These are phyloP conservation scores for Diplolepis rosae DNA, from an alignment of 2,888 invertebrate genomes.

Conservation along the genomic window DNA sequence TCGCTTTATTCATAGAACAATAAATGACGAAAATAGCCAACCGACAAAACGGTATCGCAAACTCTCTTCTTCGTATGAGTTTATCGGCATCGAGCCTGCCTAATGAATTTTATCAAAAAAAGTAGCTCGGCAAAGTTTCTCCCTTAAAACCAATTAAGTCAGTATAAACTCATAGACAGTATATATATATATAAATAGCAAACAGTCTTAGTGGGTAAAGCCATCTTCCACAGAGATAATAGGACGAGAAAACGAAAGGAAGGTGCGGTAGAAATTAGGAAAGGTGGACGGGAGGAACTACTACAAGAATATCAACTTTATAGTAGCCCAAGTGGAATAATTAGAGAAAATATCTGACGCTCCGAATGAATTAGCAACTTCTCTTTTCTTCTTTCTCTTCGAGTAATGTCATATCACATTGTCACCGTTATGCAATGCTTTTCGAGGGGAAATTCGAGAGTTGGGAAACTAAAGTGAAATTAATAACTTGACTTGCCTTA, in stretches of 20 bases:
- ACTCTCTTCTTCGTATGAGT: background rate
- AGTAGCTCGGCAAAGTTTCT: background rate
- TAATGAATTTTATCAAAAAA: background rate
- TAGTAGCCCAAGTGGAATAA: background rate
- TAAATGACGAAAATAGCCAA: background rate
- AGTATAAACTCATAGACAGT: background rate
- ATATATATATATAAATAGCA: background rate
- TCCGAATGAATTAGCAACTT: background rate
- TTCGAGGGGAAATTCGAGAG: background rate
- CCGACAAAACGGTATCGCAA: background rate
- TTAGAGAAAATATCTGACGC: background rate
- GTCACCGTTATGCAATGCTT: background rate
- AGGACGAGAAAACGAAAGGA: background rate
- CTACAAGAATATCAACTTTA: background rate
- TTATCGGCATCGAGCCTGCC: background rate
- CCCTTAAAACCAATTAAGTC: background rate
- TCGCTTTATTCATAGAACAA: background rate
- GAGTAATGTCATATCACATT: background rate
- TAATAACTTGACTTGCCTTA: background rate
- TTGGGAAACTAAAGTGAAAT: background rate
- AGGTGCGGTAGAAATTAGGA: background rate
- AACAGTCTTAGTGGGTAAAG: background rate
- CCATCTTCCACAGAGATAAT: background rate
- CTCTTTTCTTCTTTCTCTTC: too few relatives aligned
- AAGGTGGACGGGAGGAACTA: background rate